Conservation (phyloP, 2,888 invertebrate species). For the Dichetophora obliterata region DNA sequence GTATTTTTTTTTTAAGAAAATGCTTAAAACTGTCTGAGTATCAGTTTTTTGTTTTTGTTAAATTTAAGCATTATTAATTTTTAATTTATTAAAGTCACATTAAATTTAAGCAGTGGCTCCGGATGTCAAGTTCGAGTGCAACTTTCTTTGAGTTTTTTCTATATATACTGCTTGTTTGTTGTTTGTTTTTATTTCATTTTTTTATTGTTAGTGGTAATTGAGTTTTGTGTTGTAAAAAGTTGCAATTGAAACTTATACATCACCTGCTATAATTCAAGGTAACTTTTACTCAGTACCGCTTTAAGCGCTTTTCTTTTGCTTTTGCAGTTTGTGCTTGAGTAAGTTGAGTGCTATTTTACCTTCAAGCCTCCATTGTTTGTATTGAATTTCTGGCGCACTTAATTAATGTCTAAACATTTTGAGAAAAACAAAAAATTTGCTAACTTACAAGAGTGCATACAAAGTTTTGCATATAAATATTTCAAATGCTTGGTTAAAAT, state of each 20-base stretch:
- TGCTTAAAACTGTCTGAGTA: slow-evolving; percentile 19
- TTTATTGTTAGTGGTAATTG: slow-evolving; percentile 5
- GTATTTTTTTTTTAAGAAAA: not conserved
- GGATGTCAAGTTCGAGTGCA: slow-evolving; percentile 59
- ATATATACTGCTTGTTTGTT: too few relatives aligned
- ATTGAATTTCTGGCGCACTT: slow-evolving; percentile 45
- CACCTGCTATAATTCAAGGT: slow-evolving; percentile 60
- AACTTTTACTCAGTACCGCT: slow-evolving; percentile 58
- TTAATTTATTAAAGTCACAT: slow-evolving; percentile 55
- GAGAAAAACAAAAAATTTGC: not conserved
- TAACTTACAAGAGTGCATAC: not conserved
- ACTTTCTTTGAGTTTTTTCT: slow-evolving; percentile 41
- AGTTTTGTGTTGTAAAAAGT: slow-evolving; percentile 47
- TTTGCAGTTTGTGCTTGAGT: slow-evolving; percentile 18
- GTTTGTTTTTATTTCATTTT: slow-evolving; percentile 24
- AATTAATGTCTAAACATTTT: not conserved
- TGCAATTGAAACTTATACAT: slow-evolving; percentile 56
- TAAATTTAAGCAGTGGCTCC: slow-evolving; percentile 64
- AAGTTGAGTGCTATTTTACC: slow-evolving; percentile 48
- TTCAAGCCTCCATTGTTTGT: slow-evolving; percentile 58
- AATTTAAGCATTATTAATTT: not conserved
- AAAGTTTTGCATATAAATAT: not conserved
- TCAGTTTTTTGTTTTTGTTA: not conserved
- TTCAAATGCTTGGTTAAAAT: not conserved
- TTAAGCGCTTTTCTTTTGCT: slow-evolving; percentile 35